Evolutionary conservation across 2,113 vertebrate species (phyloP).

Genomic region (Scatophagus argus): DNA sequence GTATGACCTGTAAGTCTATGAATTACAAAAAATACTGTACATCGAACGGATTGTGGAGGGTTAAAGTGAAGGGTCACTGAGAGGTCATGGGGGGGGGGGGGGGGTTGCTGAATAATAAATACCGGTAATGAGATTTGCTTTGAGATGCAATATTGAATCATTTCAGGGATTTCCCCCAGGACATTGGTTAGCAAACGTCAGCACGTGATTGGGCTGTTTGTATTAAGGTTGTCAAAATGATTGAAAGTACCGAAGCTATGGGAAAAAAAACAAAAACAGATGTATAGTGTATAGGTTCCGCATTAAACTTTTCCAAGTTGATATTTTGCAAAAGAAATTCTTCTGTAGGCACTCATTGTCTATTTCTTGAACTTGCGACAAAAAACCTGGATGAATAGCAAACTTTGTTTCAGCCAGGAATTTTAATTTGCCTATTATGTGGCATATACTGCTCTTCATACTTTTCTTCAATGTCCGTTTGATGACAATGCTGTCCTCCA

Average conservation of each 20-base stretch:
- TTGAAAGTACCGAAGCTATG: no score
- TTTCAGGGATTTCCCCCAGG: not conserved
- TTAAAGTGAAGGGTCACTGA: slow-evolving; percentile 21
- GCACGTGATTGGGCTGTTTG: no score
- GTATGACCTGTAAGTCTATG: not conserved
- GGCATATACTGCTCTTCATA: slow-evolving; percentile 14
- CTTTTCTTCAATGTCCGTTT: slow-evolving; percentile 24
- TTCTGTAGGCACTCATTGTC: not conserved
- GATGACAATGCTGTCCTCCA: slow-evolving; percentile 47
- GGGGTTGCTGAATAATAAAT: not conserved
- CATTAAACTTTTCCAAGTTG: not conserved
- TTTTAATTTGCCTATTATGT: slow-evolving; percentile 60
- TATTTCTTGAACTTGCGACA: slow-evolving; percentile 6
- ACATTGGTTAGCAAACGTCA: not conserved
- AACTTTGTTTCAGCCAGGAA: slow-evolving; percentile 44
- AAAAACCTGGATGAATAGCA: slow-evolving; percentile 34
- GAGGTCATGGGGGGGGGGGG: slow-evolving; percentile 9
- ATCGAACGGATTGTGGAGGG: slow-evolving; percentile 9
- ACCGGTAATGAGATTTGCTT: no score
- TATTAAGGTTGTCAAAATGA: no score
- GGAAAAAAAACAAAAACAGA: no score
- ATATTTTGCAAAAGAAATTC: not conserved
- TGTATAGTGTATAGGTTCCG: no score
- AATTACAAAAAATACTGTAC: not conserved
- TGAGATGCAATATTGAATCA: not conserved